phyloP scores from a whole-genome alignment of 2,888 invertebrate genomes.

The Cenopis cana region DNA sequence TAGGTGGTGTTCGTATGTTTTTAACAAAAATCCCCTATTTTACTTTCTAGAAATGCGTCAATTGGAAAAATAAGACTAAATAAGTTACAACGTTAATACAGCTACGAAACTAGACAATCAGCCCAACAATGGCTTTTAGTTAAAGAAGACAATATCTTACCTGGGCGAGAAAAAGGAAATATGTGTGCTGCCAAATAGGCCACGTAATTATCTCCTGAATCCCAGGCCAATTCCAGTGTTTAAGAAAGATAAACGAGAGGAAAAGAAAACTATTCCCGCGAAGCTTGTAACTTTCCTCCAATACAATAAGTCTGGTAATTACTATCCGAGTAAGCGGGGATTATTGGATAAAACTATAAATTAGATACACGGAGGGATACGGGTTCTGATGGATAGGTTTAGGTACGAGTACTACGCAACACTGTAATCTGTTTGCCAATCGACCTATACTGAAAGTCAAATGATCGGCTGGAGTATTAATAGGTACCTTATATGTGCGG shows the following conservation, averaged over 20 bases:
- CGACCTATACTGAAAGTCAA: slow-evolving; percentile 33
- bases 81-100: slow-evolving; percentile 7
- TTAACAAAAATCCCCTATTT: not conserved
- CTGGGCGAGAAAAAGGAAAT: slow-evolving; percentile 58
- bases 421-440: slow-evolving; percentile 28
- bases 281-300: slow-evolving; percentile 69
- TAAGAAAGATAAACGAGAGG: slow-evolving; percentile 83
- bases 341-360: slow-evolving; percentile 60
- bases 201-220: slow-evolving; percentile 78
- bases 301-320: slow-evolving; percentile 68
- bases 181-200: slow-evolving; percentile 68
- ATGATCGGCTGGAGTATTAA: slow-evolving; percentile 13
- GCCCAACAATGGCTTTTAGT: slow-evolving; percentile 14
- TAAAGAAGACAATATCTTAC: slow-evolving; percentile 39
- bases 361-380: slow-evolving; percentile 51
- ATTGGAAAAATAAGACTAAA: slow-evolving; percentile 2
- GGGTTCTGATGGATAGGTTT: too few relatives aligned
- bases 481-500: not conserved
- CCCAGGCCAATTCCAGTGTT: slow-evolving; percentile 81
- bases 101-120: slow-evolving; percentile 7
- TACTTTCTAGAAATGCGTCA: not conserved
- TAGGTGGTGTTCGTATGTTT: not conserved
- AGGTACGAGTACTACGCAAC: too few relatives aligned
- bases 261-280: slow-evolving; percentile 74
- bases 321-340: slow-evolving; percentile 54